Evolutionary conservation across 1,140 invertebrate species (phyloP), one percentile per base, ranked within the genome.

Genomic region (Micrasema longulum): DNA sequence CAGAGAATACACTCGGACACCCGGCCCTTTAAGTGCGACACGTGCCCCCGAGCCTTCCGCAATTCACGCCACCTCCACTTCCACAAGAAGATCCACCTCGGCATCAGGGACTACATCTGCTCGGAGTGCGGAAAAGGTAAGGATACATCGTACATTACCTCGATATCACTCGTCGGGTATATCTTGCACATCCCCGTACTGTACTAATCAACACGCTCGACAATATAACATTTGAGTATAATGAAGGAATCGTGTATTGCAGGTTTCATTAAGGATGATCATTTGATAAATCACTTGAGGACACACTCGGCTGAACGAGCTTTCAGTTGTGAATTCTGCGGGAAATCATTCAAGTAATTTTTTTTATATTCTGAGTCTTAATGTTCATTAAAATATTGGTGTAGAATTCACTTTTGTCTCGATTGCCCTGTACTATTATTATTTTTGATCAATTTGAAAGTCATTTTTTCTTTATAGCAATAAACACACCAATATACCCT

Each of bases 301-400:
- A 64, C 36, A 1, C 71, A 73, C 20, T 64, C 71, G 0, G 57
- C 65, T 7, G 66, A 69, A 38, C 69, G 64, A 47, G 45, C 57
- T 5, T 73, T 64, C 48, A 64, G 20, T 53, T 73, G 71, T 35
- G 71, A 73, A 41, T 35, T 67, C 23, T 73, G 71, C 45, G 71
- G 65, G 18, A 73, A 73, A 38, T 48, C 60, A 35, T 73, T 73
- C 47, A 69, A 31, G 71, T 73, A 18, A 48, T n/a, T n/a, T n/a
- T n/a, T n/a, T n/a, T n/a, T n/a, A n/a, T n/a, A n/a, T n/a, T n/a
- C n/a, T n/a, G n/a, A n/a, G n/a, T n/a, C n/a, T n/a, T n/a, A n/a
- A n/a, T n/a, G n/a, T n/a, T n/a, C n/a, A n/a, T n/a, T n/a, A n/a
- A n/a, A n/a, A n/a, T n/a, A n/a, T n/a, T n/a, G n/a, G n/a, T n/a